Base-by-base conservation (phyloP, 2,113 vertebrate species). In the Pollimyrus isidori region DNA sequence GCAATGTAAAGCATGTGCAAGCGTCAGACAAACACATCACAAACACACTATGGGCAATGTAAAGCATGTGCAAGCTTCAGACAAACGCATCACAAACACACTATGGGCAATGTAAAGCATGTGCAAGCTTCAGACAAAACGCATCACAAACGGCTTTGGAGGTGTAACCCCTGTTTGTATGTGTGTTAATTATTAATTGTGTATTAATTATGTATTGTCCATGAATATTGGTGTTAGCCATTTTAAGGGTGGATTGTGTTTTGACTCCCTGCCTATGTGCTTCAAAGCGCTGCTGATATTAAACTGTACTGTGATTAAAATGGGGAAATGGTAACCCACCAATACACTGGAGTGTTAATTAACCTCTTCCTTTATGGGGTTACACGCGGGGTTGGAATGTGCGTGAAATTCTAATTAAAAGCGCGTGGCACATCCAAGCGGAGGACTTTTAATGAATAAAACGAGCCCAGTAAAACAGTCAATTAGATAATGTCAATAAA, bases 351-450 rank as follows among this genome's bases (percentile, higher is more conserved):
- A 88, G 90, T 50, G 88, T 80, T 89, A 89, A 90, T 90, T 93
- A 94, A 94, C 93, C 93, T 94, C 35, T 92, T 30, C 92, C 91
- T 88, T 82, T 26, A 88, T 91, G 87, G 91, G 92, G 93, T 92
- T 89, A 92, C 92, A 58, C 6, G 52, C 80, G 7, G 89, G 2
- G 83, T 90, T 91, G 90, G 93, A 90, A 91, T 92, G 53, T 65
- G 88, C 84, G 73, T 90, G 76, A 62, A 90, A 87, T 91, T 92
- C 93, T 93, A 93, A 94, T 93, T 91, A 87, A 90, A 89, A 90
- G n/a, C 35, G 84, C 90, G 91, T 92, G 92, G 90, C 90, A 80
- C 1, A 87, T 93, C 92, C 52, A 87, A 88, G n/a, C 23, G 42
- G 53, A 80, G 83, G 13, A 83, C 89, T 91, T 83, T 88, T 80